Conservation (phyloP, 2,113 vertebrate genomes). For the Xiphias gladius region DNA sequence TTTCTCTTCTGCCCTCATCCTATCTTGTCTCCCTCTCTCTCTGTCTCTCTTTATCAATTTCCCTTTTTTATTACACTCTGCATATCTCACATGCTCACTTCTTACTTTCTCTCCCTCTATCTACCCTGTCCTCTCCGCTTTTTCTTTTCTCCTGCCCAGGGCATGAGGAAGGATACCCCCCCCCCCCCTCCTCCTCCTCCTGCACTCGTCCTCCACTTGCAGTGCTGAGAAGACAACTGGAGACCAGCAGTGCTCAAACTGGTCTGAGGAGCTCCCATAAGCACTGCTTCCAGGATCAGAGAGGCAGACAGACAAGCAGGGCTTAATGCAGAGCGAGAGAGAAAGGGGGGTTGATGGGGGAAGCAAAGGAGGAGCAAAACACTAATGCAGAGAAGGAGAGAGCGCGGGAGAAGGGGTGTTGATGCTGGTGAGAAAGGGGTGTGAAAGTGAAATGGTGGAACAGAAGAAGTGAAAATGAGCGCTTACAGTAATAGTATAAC, state of each 20-base stretch:
- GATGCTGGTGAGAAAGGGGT: constrained; percentile 38
- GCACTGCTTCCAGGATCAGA: constrained; percentile 71
- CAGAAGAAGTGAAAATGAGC: constrained; percentile 46
- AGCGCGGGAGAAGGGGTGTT: constrained; percentile 56
- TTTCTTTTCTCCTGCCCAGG: constrained; percentile 34
- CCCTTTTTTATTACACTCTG: constrained; percentile 33
- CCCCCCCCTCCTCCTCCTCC: constrained; percentile 15
- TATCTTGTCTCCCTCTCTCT: background rate
- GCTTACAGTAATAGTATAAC: background rate
- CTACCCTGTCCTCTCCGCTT: background rate
- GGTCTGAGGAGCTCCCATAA: constrained; percentile 69
- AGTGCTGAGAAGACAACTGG: constrained; percentile 53
- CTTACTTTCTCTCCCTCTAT: constrained; percentile 33
- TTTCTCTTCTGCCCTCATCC: constrained; percentile 33
- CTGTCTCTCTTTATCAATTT: background rate
- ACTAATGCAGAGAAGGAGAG: constrained; percentile 46
- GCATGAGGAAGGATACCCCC: constrained; percentile 35
- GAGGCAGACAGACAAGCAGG: constrained; percentile 60
- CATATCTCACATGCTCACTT: constrained; percentile 40
- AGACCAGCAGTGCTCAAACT: constrained; percentile 65
- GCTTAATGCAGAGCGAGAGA: constrained; percentile 68
- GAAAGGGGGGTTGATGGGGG: constrained; percentile 25
- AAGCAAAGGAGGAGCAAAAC: constrained; percentile 64
- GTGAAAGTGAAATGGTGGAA: constrained; percentile 65
- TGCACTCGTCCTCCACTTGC: constrained; percentile 40